Base-by-base conservation (phyloP, 2,797 vertebrate species). In the Poecilia wingei region DNA sequence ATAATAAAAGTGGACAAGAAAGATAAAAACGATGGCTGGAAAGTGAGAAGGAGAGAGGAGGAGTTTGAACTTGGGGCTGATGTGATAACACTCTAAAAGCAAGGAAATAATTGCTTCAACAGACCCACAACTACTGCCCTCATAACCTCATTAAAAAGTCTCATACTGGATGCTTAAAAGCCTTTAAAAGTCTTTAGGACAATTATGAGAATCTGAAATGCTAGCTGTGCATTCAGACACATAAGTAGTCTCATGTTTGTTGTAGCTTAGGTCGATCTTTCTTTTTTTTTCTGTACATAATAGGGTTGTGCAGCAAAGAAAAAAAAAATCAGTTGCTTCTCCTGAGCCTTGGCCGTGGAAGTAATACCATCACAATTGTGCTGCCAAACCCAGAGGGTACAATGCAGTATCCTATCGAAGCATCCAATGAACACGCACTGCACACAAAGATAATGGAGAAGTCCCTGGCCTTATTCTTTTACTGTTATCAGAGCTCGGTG, bases 121-220 rank as follows among this genome's bases (percentile, higher is more conserved):
- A 86, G 83, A 88, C 86, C 86, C 80, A 87, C 88, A 81, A 93
- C 85, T 84, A 85, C 88, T 87, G 90, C 88, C 89, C 87, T 90
- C 72, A 82, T 95, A 95, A 95, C 95, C 94, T 94, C 90, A 95
- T 95, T 95, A 94, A 91, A 95, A 94, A 92, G 90, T 91, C 88
- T 92, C 33, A 82, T 91, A 91, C 87, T 81, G 77, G 85, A 92
- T 92, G 91, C 90, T 94, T 92, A 92, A 74, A 77, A 83, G 76
- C 90, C 84, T 94, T 94, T 94, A 93, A 92, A 93, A 88, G 90
- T 91, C 88, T 93, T 94, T 90, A 91, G 79, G 79, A 80, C 91
- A 84, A 92, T 94, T 94, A 94, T 91, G 84, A 84, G 83, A 86
- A 86, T 94, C 79, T 87, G 76, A 87, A 89, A 90, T 84, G 82